phyloP scores from a whole-genome alignment of 2,888 invertebrate species.

The Cephus rjabovi region DNA sequence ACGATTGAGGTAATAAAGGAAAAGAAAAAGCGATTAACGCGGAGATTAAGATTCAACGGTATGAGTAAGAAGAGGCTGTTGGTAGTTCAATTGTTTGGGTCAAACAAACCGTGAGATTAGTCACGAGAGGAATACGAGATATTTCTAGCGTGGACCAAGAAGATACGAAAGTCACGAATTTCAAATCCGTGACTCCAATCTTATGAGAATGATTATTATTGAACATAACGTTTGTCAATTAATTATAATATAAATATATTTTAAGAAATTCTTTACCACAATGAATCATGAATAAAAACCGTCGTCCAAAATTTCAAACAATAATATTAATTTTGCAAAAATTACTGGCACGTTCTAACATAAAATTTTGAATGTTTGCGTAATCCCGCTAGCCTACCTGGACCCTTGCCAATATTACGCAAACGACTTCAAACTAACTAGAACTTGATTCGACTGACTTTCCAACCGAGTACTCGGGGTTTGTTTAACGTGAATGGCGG shows the following conservation, averaged over 20 bases:
- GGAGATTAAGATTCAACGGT: constrained; percentile 19
- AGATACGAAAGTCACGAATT: not conserved
- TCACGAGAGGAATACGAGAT: constrained; percentile 11
- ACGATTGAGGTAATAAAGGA: not conserved
- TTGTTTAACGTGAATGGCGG: not conserved
- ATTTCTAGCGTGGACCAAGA: not conserved
- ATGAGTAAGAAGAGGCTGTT: constrained; percentile 29
- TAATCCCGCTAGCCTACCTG: constrained; percentile 3
- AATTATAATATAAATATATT: too few relatives aligned
- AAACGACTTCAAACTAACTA: not conserved
- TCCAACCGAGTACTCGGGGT: not conserved
- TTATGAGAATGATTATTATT: too few relatives aligned
- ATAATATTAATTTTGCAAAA: not conserved
- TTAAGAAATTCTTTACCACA: too few relatives aligned
- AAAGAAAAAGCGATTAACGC: constrained; percentile 15
- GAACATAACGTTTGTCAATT: too few relatives aligned
- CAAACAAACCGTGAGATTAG: constrained; percentile 28
- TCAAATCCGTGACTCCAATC: not conserved
- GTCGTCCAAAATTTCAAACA: not conserved
- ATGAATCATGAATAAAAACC: too few relatives aligned
- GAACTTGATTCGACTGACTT: not conserved
- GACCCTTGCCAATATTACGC: constrained; percentile 7
- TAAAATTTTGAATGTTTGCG: not conserved
- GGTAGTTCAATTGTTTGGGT: constrained; percentile 36
- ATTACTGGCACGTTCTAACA: not conserved